Base-by-base conservation (phyloP, 1,140 invertebrate species). In the Varroa destructor region DNA sequence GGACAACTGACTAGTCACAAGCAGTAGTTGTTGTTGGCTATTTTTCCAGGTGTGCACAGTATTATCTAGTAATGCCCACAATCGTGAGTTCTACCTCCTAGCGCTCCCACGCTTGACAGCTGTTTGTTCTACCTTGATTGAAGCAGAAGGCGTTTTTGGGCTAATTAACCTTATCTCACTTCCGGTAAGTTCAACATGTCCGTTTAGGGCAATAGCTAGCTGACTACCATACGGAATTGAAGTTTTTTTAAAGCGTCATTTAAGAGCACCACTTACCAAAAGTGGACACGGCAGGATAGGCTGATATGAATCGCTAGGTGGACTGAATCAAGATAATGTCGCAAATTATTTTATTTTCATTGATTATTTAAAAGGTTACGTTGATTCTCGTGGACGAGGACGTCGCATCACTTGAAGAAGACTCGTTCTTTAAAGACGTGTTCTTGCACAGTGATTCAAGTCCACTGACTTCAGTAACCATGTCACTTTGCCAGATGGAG, bases 401-500 rank as follows among this genome's bases (percentile, higher is more conserved):
- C 8, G 36, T 37, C 1, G 61, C 37, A 40, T 67, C 61, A 12
- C 37, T 67, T 36, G 61, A 67, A 37, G 46, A 67, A 12, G 61
- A 67, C 10, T 43, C 61, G 3, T 67, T 67, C 46, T 67, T 67
- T 8, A 40, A 37, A 46, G 61, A 67, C 46, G 61, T 67, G 36
- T 67, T 67, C 61, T 12, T 67, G 10, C 61, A 67, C 61, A 46
- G 46, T 12, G 61, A 67, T 8, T 46, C 40, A 12, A 43, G 40
- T 14, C 61, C 61, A 14, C 61, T 67, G n/a, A 14, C 61, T 8
- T 67, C 61, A 40, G 61, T 67, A 37, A 37, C 61, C 10, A 12
- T 67, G 37, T 67, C 61, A 12, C 61, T 67, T 2, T 67, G 61
- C 46, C 61, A 67, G 61, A 67, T 67, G 5, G 61, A 67, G 36